Evolutionary conservation across 2,888 invertebrate genomes (phyloP).

Genomic region (Morpho helenor): DNA sequence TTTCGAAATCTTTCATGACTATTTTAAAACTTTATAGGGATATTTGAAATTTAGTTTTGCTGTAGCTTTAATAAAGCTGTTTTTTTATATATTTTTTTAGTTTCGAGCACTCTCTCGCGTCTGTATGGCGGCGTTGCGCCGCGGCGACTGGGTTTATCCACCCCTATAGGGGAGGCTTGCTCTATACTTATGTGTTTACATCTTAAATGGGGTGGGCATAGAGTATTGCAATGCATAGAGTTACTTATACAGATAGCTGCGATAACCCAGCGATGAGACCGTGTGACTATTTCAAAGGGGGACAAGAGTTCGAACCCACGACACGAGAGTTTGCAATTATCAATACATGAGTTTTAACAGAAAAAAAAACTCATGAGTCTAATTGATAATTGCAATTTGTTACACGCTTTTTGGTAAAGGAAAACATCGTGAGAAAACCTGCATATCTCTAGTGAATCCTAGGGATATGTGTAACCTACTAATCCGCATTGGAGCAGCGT

Average conservation of each 20-base stretch:
- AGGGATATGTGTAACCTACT: too few relatives aligned
- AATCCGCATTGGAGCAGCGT: too few relatives aligned
- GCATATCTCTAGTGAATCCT: too few relatives aligned
- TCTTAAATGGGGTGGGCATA: conserved; percentile 68
- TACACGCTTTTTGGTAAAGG: too few relatives aligned
- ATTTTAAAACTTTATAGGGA: not conserved
- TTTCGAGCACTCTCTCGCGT: conserved; percentile 41
- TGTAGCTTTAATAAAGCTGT: not conserved
- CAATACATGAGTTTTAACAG: too few relatives aligned
- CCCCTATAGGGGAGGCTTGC: conserved; percentile 40
- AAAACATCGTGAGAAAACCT: too few relatives aligned
- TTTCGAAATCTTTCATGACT: not conserved
- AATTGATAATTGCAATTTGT: too few relatives aligned
- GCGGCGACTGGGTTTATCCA: conserved; percentile 56
- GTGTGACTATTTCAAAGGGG: too few relatives aligned
- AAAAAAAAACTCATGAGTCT: too few relatives aligned
- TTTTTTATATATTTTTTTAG: conserved; percentile 29
- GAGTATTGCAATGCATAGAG: conserved; percentile 28
- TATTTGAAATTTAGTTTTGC: not conserved
- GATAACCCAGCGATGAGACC: too few relatives aligned
- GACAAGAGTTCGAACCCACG: too few relatives aligned
- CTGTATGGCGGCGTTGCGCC: conserved; percentile 55
- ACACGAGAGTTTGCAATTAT: too few relatives aligned
- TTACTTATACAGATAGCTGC: not conserved
- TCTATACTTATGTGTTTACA: conserved; percentile 73